Base-by-base conservation (phyloP, 2,888 invertebrate genomes). In the Eurois occulta region DNA sequence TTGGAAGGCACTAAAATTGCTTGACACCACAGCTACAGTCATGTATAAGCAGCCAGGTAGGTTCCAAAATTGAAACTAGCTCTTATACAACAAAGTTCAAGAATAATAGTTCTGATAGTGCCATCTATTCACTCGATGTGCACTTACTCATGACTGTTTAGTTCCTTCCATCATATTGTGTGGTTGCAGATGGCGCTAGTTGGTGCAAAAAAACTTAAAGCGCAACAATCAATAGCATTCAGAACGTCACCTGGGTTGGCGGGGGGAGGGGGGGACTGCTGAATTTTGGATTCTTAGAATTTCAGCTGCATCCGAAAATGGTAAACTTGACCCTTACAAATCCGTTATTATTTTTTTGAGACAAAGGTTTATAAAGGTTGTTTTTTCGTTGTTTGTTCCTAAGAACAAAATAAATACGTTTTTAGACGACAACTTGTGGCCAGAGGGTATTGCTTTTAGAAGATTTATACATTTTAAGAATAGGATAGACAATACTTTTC, bases 171-270 rank as follows among this genome's bases (percentile, higher is more conserved):
- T 28, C 24, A 65, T 35, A 65, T n/a, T 28, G 35, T 41, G 10
- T 48, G n/a, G 35, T 75, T 55, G 10, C 41, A 82, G 78, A 82
- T 78, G 83, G 65, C 77, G 46, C 65, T 41, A 66, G 35, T n/a
- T 21, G 35, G n/a, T 13, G 32, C 38, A 38, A 46, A 24, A 21
- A 75, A 28, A 35, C 6, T 55, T 46, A 11, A 43, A 55, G 24
- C 18, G 28, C 24, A 75, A 43, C 35, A 35, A 60, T 60, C 60
- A 60, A 21, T 60, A 21, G 60, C 32, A 58, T 55, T n/a, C n/a
- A n/a, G 55, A n/a, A 13, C 5, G n/a, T n/a, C n/a, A n/a, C 11
- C 11, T 28, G 13, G 6, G 24, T 18, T 48, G 24, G 48, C 8
- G 18, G 3, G 24, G 52, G n/a, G 52, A 0, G 52, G 4, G 13